Evolutionary conservation across 2,888 invertebrate genomes (phyloP).

Genomic region (Oxytorus armatus): DNA sequence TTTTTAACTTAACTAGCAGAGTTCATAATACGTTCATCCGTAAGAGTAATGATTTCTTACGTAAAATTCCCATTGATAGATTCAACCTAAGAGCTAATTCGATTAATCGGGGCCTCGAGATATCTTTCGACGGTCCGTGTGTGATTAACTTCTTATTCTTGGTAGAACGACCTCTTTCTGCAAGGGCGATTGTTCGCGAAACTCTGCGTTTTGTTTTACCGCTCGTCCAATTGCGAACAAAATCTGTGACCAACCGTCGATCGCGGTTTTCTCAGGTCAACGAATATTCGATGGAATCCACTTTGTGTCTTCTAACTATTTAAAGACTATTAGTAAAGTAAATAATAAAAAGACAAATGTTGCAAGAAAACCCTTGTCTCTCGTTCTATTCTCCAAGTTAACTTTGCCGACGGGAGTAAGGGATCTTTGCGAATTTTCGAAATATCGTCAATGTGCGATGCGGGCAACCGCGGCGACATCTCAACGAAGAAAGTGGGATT

Average conservation of each 20-base stretch:
- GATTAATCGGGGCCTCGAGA: no score
- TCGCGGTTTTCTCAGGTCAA: conserved; percentile 25
- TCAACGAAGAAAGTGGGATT: conserved; percentile 59
- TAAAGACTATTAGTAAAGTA: not conserved
- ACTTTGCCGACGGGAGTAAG: not conserved
- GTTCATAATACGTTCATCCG: no score
- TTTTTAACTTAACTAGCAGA: no score
- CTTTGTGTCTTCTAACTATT: not conserved
- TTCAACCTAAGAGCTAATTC: no score
- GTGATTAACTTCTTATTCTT: conserved; percentile 49
- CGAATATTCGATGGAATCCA: conserved; percentile 1
- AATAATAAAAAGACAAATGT: not conserved
- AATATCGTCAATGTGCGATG: not conserved
- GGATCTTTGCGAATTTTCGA: conserved; percentile 7
- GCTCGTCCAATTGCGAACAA: conserved; percentile 61
- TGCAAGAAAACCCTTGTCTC: no score
- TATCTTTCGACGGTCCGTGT: no score
- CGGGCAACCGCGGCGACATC: not conserved
- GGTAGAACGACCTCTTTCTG: conserved; percentile 50
- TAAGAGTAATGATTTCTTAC: no score
- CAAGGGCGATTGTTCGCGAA: conserved; percentile 27
- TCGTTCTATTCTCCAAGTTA: no score
- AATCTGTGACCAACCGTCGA: conserved; percentile 40
- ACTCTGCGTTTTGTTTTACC: conserved; percentile 38
- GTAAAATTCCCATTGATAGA: no score